Evolutionary conservation across 2,797 vertebrate species (phyloP), one percentile per base, ranked within the genome.

Genomic region (Pelodytes ibericus): DNA sequence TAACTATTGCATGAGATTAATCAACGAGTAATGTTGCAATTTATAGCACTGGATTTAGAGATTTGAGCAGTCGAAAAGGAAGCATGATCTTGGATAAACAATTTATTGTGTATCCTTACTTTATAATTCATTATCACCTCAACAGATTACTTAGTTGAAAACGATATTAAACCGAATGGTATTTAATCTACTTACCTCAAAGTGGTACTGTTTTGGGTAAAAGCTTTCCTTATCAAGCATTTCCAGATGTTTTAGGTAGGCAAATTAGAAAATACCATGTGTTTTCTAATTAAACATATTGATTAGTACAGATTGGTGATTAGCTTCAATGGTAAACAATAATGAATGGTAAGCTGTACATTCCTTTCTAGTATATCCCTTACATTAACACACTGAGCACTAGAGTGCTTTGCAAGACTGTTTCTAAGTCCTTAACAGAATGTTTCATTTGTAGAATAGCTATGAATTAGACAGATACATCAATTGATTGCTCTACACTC

Each of bases 81-180:
- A 83, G 62, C 56, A 81, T 75, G 84, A n/a, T 75, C 56, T 79
- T 84, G 39, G 85, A 87, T 88, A 88, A 82, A 20, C 7, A 51
- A 81, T 83, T 81, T 84, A 87, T 88, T 59, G 75, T 85, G 71
- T 86, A 81, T 82, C 82, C 65, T 84, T 89, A 85, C 75, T 87
- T 89, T 87, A 86, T 84, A 88, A 86, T 85, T 80, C 59, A 83
- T 86, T 88, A 85, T 85, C 59, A 82, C 65, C 83, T 88, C 65
- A 85, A 76, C 74, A 88, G 83, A 87, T 84, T 88, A 86, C 80
- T 88, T 85, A 87, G 62, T 87, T 89, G 87, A 72, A 87, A 88
- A 87, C 84, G 60, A 36, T 84, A 86, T 84, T 87, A 84, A 83
- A 84, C 76, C 58, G 88, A 89, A 88, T 88, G 86, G 39, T 72